A percentile compares a stretch with the other conserved stretches of the same genome.
These are phyloP conservation scores for Drosophila pruinosa DNA, from an alignment of 1,140 invertebrate species.

Conservation along the genomic window DNA sequence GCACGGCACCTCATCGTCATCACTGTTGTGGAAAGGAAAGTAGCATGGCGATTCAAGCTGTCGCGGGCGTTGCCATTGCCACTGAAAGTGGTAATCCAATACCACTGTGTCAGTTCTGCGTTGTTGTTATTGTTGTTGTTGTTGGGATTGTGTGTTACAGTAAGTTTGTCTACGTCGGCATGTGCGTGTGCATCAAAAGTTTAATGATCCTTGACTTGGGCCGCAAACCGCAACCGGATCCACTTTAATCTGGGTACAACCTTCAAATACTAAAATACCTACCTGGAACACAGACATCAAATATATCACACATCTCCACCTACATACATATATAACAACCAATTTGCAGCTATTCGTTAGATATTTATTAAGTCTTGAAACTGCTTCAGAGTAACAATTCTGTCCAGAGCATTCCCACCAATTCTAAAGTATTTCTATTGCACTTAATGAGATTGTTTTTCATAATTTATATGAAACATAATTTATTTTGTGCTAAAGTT, in stretches of 20 bases:
- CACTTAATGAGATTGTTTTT: slow-evolving; percentile 24
- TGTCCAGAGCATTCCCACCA: neutral
- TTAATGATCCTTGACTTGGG: slow-evolving; percentile 75
- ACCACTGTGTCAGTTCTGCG: slow-evolving; percentile 38
- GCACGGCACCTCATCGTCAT: slow-evolving; percentile 25
- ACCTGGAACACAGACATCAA: neutral
- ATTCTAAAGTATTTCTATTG: slow-evolving; percentile 17
- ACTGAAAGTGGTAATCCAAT: slow-evolving; percentile 68
- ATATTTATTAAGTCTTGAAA: too few species aligned
- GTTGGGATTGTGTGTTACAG: too few species aligned
- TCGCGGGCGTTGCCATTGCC: slow-evolving; percentile 44
- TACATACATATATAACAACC: neutral
- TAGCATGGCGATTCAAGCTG: slow-evolving; percentile 18
- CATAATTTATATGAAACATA: slow-evolving; percentile 27
- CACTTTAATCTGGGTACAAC: slow-evolving; percentile 25
- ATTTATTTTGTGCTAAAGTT: slow-evolving; percentile 20
- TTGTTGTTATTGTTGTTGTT: too few species aligned
- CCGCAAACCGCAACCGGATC: slow-evolving; percentile 56
- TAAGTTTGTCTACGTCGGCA: slow-evolving; percentile 13
- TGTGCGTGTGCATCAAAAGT: slow-evolving; percentile 42
- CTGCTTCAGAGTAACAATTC: too few species aligned
- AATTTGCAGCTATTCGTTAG: neutral
- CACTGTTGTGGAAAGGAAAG: slow-evolving; percentile 55
- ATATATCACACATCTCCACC: neutral
- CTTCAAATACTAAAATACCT: neutral